Conservation (phyloP, 2,888 invertebrate genomes). For the Acanthosepion pharaonis region DNA sequence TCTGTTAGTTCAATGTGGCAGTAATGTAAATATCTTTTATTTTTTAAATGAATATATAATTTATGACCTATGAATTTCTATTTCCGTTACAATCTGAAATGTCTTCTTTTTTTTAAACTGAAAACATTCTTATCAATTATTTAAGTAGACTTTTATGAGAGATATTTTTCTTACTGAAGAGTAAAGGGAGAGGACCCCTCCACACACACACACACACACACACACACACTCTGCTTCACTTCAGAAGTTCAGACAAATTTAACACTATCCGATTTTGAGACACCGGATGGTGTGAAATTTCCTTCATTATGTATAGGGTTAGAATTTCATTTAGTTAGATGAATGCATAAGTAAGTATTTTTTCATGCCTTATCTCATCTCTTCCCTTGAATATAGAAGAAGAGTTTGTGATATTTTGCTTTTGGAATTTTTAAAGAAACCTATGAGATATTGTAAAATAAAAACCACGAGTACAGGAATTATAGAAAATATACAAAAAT, state of each 20-base stretch:
- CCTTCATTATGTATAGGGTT: neutral
- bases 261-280: neutral
- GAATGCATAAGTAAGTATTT: neutral
- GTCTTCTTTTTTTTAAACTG: neutral
- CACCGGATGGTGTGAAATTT: neutral
- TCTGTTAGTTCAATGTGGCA: neutral
- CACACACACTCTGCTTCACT: too few relatives aligned
- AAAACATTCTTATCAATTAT: too few relatives aligned
- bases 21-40: neutral
- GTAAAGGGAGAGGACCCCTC: too few relatives aligned
- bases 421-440: neutral
- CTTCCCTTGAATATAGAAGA: neutral
- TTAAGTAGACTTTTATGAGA: too few relatives aligned
- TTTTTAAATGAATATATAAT: neutral
- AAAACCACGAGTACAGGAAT: neutral
- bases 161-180: too few relatives aligned
- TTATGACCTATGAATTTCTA: neutral
- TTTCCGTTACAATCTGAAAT: neutral
- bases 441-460: neutral
- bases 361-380: neutral
- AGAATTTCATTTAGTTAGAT: neutral
- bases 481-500: neutral
- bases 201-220: too few relatives aligned
- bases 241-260: too few relatives aligned
- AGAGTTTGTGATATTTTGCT: neutral